phyloP scores from a whole-genome alignment of 2,888 invertebrate genomes.

The Andrena marginata region DNA sequence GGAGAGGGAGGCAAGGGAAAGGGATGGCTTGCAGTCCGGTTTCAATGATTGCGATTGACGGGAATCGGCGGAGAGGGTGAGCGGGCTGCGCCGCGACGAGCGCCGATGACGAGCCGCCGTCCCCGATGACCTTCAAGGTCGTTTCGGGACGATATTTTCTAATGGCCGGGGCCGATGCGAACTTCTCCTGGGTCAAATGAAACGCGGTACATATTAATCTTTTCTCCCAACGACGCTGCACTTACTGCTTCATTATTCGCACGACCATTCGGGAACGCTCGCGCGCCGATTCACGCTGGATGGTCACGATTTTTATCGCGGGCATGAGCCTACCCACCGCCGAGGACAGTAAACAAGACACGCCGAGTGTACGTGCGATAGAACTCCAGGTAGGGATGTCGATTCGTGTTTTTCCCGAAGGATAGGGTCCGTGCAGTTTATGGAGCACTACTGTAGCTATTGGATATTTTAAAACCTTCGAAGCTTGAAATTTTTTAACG shows the following conservation, averaged over 20 bases:
- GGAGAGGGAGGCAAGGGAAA: conserved; percentile 26
- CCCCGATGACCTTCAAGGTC: conserved; percentile 37
- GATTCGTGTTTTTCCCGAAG: not conserved
- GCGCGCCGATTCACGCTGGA: too few species aligned
- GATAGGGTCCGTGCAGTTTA: too few species aligned
- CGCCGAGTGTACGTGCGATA: too few species aligned
- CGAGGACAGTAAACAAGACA: too few species aligned
- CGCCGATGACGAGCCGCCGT: conserved; percentile 35
- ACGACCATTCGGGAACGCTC: too few species aligned
- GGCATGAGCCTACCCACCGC: too few species aligned
- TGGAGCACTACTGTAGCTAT: too few species aligned
- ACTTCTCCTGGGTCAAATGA: not conserved
- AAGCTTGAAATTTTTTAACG: too few species aligned
- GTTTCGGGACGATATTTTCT: not conserved
- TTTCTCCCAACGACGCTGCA: not conserved
- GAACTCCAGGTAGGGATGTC: not conserved
- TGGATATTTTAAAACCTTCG: too few species aligned
- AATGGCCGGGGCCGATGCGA: not conserved
- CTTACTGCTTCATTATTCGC: not conserved
- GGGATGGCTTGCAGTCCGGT: conserved; percentile 51
- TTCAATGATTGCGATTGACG: conserved; percentile 71
- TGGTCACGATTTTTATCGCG: too few species aligned
- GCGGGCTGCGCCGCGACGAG: not conserved
- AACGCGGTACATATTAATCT: not conserved
- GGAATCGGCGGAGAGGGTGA: conserved; percentile 44